A percentile compares a stretch with the other conserved stretches of the same genome.
Evolutionary conservation across 2,888 invertebrate species (phyloP).

Genomic region (Prenolepis imparis): DNA sequence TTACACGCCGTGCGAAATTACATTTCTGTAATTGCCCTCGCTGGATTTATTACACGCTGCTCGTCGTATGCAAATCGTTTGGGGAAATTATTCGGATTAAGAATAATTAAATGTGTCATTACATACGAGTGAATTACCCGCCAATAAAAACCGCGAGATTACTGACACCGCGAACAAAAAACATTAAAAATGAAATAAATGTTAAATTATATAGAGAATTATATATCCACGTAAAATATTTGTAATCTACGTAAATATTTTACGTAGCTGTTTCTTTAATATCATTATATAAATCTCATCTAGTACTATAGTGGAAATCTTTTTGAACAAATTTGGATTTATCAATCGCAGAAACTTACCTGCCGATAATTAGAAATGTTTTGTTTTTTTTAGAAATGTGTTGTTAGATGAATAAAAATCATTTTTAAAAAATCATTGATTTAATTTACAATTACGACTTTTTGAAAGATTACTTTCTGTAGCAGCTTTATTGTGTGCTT

Average conservation of each 20-base stretch:
- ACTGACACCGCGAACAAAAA: too few relatives aligned
- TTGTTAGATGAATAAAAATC: neutral
- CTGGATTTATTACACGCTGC: constrained; percentile 28
- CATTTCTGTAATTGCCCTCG: constrained; percentile 42
- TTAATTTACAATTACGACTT: constrained; percentile 1
- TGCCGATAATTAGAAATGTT: neutral
- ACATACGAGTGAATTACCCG: neutral
- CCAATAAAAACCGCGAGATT: neutral
- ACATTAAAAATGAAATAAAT: constrained; percentile 4
- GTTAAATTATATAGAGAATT: neutral
- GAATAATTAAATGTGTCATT: constrained; percentile 30
- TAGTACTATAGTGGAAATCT: neutral
- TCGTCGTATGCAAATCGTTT: constrained; percentile 47
- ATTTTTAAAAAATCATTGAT: neutral
- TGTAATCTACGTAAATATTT: neutral
- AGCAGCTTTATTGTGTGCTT: constrained; percentile 50
- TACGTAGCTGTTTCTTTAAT: neutral
- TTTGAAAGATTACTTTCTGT: constrained; percentile 47
- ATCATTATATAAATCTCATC: neutral
- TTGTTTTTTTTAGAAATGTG: neutral
- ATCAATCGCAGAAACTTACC: neutral
- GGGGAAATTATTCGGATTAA: constrained; percentile 37
- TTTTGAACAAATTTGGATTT: neutral
- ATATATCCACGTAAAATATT: too few relatives aligned
- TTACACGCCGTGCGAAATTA: constrained; percentile 37